Evolutionary conservation across 2,113 vertebrate genomes (phyloP).

Genomic region (Recurvirostra avosetta): DNA sequence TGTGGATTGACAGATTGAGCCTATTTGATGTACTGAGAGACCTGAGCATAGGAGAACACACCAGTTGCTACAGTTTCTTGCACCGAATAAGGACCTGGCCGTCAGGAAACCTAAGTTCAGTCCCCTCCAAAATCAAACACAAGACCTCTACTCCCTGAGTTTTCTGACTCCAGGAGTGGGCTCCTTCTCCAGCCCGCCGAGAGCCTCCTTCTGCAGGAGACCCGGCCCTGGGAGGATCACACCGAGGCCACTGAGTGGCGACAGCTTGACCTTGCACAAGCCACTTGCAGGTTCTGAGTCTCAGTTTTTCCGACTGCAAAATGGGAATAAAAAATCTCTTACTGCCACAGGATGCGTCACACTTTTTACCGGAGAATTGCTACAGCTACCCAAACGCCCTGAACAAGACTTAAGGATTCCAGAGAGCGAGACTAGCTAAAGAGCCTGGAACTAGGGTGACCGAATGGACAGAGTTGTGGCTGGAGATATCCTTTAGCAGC

Average conservation of each 20-base stretch:
- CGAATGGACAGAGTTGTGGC: neutral
- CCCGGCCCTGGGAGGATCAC: neutral
- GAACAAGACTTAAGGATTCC: neutral
- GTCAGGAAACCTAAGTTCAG: neutral
- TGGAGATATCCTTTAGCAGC: conserved; percentile 4
- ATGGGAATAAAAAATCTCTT: neutral
- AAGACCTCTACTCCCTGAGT: fast-evolving
- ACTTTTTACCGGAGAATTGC: neutral
- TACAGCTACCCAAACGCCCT: neutral
- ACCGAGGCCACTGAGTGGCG: neutral
- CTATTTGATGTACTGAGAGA: neutral
- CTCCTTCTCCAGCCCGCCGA: neutral
- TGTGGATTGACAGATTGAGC: neutral
- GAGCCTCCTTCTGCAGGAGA: neutral
- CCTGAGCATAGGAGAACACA: neutral
- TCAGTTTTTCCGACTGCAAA: neutral
- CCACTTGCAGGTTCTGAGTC: neutral
- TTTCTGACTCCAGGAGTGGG: neutral
- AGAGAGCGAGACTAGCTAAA: neutral
- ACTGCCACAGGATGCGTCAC: neutral
- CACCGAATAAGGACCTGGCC: neutral
- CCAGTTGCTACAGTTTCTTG: neutral
- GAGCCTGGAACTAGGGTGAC: fast-evolving
- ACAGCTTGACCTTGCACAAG: neutral
- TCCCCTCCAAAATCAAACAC: neutral